phyloP scores from a whole-genome alignment of 2,113 vertebrate species.

The Caranx melampygus region DNA sequence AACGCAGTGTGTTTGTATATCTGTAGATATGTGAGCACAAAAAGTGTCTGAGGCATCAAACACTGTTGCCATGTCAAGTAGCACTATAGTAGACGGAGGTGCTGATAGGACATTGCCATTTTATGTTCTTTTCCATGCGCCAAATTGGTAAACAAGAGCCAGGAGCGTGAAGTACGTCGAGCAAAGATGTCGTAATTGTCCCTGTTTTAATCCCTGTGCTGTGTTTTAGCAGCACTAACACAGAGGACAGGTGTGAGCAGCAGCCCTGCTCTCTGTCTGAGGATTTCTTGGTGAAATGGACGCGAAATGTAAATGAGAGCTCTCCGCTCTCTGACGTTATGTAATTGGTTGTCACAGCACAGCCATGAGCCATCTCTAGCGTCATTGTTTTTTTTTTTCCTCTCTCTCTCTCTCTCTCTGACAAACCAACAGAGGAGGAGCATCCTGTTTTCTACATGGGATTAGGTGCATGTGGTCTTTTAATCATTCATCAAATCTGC shows the following conservation, averaged over 20 bases:
- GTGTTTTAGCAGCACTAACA: neutral
- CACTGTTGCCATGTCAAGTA: conserved; percentile 22
- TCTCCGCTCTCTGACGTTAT: conserved; percentile 74
- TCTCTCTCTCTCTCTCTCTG: conserved; percentile 16
- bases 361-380: conserved; percentile 70
- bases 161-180: conserved; percentile 21
- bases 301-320: conserved; percentile 66
- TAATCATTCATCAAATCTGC: conserved; percentile 73
- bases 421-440: conserved; percentile 68
- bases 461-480: conserved; percentile 72
- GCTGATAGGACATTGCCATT: conserved; percentile 44
- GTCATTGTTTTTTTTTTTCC: conserved; percentile 69
- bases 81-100: conserved; percentile 18
- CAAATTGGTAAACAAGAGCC: conserved; percentile 47
- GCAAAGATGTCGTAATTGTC: neutral
- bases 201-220: neutral
- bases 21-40: too few species aligned
- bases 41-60: neutral
- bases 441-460: conserved; percentile 64
- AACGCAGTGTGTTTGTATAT: neutral
- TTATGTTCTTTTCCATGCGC: conserved; percentile 40
- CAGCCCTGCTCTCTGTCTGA: conserved; percentile 11
- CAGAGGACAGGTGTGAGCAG: neutral
- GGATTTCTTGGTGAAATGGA: conserved; percentile 57
- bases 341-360: conserved; percentile 79